Conservation (phyloP, 2,113 vertebrate species). For the Stigmatopora nigra region DNA sequence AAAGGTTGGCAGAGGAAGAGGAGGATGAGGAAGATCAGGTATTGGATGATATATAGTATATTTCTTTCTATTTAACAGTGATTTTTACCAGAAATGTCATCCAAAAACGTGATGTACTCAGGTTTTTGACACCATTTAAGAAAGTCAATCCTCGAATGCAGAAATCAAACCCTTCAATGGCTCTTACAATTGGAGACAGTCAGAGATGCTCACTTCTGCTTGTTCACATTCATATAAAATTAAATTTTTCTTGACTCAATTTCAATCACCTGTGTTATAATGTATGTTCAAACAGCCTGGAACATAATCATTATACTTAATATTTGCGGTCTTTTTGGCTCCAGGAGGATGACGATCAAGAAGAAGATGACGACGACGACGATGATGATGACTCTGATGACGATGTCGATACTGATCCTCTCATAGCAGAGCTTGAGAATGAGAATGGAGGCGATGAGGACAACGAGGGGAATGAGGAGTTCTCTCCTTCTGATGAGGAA, state of each 20-base stretch:
- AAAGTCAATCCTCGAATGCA: too few species aligned
- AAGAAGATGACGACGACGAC: conserved; percentile 90
- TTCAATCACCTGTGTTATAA: too few species aligned
- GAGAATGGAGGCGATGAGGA: conserved; percentile 82
- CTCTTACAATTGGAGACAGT: too few species aligned
- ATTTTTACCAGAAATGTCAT: too few species aligned
- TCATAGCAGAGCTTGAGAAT: conserved; percentile 88
- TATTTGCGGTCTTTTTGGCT: conserved; percentile 22
- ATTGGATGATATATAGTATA: neutral
- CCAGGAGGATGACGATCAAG: conserved; percentile 76
- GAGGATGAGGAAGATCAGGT: conserved; percentile 98
- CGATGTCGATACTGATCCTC: conserved; percentile 87
- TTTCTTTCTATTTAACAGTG: too few species aligned
- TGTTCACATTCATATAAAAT: too few species aligned
- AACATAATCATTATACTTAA: neutral
- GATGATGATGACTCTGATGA: conserved; percentile 86
- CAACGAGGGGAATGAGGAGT: conserved; percentile 82
- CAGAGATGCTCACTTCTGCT: too few species aligned
- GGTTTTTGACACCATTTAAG: too few species aligned
- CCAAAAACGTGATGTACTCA: too few species aligned
- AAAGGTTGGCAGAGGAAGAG: conserved; percentile 94
- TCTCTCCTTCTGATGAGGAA: conserved; percentile 90
- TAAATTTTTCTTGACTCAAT: too few species aligned
- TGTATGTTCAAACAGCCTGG: too few species aligned
- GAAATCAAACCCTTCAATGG: too few species aligned